phyloP scores from a whole-genome alignment of 2,113 vertebrate species.

The Alethe castanea region DNA sequence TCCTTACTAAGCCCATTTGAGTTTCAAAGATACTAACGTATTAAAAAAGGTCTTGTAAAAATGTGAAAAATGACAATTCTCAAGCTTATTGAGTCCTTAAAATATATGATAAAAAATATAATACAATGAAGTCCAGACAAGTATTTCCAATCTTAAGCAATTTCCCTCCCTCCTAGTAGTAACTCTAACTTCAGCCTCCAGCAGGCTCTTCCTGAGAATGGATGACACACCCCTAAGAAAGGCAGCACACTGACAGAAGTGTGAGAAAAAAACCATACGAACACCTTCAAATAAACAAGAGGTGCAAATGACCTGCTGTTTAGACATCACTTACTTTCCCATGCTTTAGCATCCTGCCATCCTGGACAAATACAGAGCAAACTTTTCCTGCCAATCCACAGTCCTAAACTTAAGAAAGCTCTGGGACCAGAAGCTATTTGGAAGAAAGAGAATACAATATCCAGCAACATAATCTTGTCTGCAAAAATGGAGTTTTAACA shows the following conservation, averaged over 20 bases:
- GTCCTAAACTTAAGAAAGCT: background rate
- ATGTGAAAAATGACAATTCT: conserved; percentile 1
- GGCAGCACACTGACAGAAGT: background rate
- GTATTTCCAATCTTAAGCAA: background rate
- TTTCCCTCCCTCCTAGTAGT: background rate
- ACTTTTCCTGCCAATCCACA: background rate
- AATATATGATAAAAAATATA: background rate
- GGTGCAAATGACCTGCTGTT: background rate
- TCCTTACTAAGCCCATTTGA: background rate
- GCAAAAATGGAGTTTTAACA: background rate
- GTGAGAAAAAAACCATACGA: background rate
- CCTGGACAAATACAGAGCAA: background rate
- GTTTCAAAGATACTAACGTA: background rate
- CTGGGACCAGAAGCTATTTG: background rate
- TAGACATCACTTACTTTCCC: background rate
- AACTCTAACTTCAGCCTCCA: background rate
- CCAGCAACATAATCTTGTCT: background rate
- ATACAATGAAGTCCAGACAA: background rate
- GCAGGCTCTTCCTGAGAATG: background rate
- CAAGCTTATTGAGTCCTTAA: background rate
- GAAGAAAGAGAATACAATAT: background rate
- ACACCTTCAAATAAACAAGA: background rate
- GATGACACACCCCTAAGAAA: background rate
- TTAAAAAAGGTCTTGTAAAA: background rate
- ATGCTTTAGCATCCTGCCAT: background rate